A percentile compares a stretch with the other conserved stretches of the same genome.
These are phyloP conservation scores for Eubucco bourcierii DNA, from an alignment of 2,113 vertebrate species.

Conservation along the genomic window DNA sequence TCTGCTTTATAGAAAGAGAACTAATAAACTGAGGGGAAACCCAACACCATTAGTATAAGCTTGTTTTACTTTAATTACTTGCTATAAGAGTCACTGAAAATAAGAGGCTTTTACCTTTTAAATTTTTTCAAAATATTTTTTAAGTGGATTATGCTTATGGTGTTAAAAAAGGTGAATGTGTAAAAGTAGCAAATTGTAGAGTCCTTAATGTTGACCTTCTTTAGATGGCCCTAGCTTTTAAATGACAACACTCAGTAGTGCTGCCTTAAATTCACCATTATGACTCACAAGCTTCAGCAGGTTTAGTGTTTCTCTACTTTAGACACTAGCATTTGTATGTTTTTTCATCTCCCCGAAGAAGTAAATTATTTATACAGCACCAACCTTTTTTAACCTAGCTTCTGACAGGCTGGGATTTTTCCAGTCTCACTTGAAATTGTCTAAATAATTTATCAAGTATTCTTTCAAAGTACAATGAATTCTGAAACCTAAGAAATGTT, in stretches of 20 bases:
- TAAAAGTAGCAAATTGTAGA: background rate
- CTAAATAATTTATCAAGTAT: constrained; percentile 80
- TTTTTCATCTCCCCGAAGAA: constrained; percentile 29
- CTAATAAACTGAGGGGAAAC: background rate
- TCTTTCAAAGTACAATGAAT: constrained; percentile 66
- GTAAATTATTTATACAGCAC: constrained; percentile 78
- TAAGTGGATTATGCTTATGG: background rate
- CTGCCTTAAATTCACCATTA: constrained; percentile 36
- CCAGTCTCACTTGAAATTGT: constrained; percentile 69
- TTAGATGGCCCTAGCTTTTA: constrained; percentile 32
- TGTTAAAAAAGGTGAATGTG: background rate
- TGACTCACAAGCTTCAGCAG: constrained; percentile 27
- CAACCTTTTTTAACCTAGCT: constrained; percentile 74
- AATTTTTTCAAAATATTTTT: background rate
- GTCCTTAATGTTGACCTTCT: background rate
- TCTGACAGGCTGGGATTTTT: constrained; percentile 75
- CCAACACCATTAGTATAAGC: background rate
- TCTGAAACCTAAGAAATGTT: constrained; percentile 73
- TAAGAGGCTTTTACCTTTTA: background rate
- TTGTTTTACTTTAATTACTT: background rate
- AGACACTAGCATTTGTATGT: constrained; percentile 31
- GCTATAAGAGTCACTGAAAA: background rate
- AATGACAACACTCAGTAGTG: background rate
- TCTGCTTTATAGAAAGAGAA: background rate
- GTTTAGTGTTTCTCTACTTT: constrained; percentile 59